phyloP scores from a whole-genome alignment of 1,140 invertebrate species.

The Polypedilum vanderplanki region DNA sequence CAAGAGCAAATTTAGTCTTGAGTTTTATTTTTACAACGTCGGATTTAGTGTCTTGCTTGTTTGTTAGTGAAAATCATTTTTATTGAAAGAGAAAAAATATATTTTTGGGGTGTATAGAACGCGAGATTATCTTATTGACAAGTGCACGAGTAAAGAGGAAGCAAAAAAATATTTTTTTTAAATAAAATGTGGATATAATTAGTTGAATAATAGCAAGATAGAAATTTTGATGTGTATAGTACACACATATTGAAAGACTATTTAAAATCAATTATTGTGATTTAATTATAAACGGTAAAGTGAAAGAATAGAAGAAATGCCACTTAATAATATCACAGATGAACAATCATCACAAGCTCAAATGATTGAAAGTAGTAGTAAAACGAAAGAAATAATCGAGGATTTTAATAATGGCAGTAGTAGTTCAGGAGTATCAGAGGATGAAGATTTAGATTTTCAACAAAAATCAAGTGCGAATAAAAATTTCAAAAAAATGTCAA shows the following conservation, averaged over 20 bases:
- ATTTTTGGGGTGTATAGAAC: background rate
- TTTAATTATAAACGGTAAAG: background rate
- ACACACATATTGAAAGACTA: background rate
- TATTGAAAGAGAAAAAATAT: background rate
- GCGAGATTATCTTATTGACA: background rate
- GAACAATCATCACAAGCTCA: background rate
- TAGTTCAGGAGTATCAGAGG: background rate
- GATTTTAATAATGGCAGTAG: conserved; percentile 1
- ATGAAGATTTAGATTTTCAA: background rate
- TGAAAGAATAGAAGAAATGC: background rate
- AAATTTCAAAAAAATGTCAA: conserved; percentile 1
- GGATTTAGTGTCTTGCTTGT: background rate
- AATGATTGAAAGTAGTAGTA: conserved; percentile 5
- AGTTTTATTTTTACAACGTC: conserved; percentile 20
- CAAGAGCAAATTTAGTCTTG: conserved; percentile 22
- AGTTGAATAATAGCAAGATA: background rate
- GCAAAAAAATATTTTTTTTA: no score
- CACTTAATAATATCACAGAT: background rate
- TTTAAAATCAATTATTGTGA: background rate
- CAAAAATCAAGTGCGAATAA: background rate
- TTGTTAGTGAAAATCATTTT: background rate
- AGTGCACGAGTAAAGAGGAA: background rate
- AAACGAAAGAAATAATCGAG: background rate
- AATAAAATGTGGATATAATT: background rate
- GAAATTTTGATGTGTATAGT: background rate